Conservation (phyloP, 1,140 invertebrate species). For the Arctopsyche grandis region DNA sequence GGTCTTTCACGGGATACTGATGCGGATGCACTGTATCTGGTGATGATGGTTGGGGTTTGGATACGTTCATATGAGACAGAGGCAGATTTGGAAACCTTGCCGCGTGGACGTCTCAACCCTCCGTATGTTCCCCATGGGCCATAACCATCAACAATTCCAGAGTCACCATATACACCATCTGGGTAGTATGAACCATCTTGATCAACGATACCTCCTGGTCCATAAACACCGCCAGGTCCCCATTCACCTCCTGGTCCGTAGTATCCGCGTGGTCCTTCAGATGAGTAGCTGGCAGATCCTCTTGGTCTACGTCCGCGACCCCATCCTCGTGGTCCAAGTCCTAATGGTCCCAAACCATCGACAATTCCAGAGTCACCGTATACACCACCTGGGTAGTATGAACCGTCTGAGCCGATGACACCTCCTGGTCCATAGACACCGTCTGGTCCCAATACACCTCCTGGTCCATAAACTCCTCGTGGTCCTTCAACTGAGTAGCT, state of each 20-base stretch:
- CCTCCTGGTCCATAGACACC: not conserved
- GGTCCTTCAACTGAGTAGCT: not conserved
- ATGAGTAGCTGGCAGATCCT: too few species aligned
- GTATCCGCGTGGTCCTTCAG: not conserved
- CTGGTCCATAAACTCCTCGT: not conserved
- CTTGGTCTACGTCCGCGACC: not conserved
- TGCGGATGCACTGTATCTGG: not conserved
- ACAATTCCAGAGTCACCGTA: not conserved
- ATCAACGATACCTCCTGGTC: not conserved
- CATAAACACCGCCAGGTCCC: not conserved
- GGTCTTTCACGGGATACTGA: not conserved
- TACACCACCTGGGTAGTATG: not conserved
- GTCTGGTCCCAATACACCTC: not conserved
- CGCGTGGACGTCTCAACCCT: not conserved
- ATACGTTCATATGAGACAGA: constrained; percentile 12
- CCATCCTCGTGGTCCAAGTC: too few species aligned
- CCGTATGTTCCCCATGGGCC: not conserved
- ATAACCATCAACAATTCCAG: not conserved
- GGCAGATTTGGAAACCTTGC: constrained; percentile 12
- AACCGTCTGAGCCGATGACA: constrained; percentile 4
- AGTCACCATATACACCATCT: not conserved
- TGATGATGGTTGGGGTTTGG: constrained; percentile 5
- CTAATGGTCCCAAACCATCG: constrained; percentile 8
- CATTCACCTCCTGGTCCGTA: not conserved
- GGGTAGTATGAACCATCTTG: not conserved